Base-by-base conservation (phyloP, 2,797 vertebrate species). In the Heliangelus exortis region DNA sequence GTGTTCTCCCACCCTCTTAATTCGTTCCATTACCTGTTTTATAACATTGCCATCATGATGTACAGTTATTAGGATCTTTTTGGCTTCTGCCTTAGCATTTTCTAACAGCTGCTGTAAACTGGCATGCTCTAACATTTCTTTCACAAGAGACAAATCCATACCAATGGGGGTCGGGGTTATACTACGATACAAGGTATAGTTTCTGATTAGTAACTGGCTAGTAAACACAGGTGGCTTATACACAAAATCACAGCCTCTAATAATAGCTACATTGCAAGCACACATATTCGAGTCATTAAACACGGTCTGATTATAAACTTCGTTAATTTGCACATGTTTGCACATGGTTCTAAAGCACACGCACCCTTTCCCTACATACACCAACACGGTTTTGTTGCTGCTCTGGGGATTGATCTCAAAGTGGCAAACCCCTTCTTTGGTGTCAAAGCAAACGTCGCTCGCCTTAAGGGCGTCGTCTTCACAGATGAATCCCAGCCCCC, bases 381-480 rank as follows among this genome's bases (percentile, higher is more conserved):
- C 93, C 18, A 96, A 8, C 34, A 66, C 25, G 1, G 93, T 96
- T 81, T 45, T 84, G 5, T 90, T 87, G 4, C 81, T 95, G 88
- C 95, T 95, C 36, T 90, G 93, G 45, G 96, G 96, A 14, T 82
- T 91, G 88, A 96, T 96, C 94, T 96, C 96, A 21, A 96, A 96
- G 15, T 96, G 95, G 15, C 96, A 96, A 55, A 95, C 94, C 20
- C 96, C 95, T 50, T 96, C 96, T 28, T 75, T 96, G 80, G 96
- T 96, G 68, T 96, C 96, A 79, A 96, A 96, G 92, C 96, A 96
- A 48, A 96, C 95, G 0, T 96, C 96, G 0, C 71, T 96, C 0
- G 94, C 96, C 88, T 69, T 92, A 84, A 96, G 95, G 90, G 94
- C 96, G 3, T 96, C 96, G 2, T 96, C 96, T 82, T 96, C 96